Base-by-base conservation (phyloP, 2,797 vertebrate genomes). In the Heliangelus exortis region DNA sequence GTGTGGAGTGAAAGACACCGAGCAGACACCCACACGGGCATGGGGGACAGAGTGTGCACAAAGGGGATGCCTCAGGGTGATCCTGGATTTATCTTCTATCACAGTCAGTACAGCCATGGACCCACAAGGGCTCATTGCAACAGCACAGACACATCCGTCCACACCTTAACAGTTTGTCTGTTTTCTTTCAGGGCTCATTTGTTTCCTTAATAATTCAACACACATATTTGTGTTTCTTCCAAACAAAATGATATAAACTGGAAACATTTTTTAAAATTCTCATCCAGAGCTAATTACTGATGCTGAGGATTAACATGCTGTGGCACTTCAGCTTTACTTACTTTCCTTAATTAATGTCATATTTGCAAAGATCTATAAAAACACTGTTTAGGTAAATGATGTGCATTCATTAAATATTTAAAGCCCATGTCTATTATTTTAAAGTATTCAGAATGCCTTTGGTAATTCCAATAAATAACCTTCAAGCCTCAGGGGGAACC, bases 331-430 rank as follows among this genome's bases (percentile, higher is more conserved):
- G 90, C 90, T 93, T 91, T 94, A 95, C 87, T 95, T 94, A 95
- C 93, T 96, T 96, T 93, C 91, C 79, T 92, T 96, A 96, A 96
- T 96, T 96, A 96, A 96, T 95, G 92, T 95, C 94, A 95, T 95
- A 95, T 96, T 95, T 96, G 95, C 94, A 86, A 94, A 96, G 94
- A 94, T 96, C 91, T 96, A 59, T 73, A 96, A 96, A 96, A 96
- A 96, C 93, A 95, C 91, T 90, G 71, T 92, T 96, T 95, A 95
- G 95, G 90, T 95, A 96, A 96, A 95, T 73, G 20, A 94, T 92
- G 84, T 90, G 88, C 43, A 51, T 77, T 93, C 88, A 82, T 95
- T 96, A 96, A 96, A 95, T 92, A 90, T 92, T 89, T 94, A 95
- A 87, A 91, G 20, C 19, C 88, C 2, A 0, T 18, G 14, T 12